Conservation (phyloP, 2,113 vertebrate genomes). For the Sakesphorus luctuosus region DNA sequence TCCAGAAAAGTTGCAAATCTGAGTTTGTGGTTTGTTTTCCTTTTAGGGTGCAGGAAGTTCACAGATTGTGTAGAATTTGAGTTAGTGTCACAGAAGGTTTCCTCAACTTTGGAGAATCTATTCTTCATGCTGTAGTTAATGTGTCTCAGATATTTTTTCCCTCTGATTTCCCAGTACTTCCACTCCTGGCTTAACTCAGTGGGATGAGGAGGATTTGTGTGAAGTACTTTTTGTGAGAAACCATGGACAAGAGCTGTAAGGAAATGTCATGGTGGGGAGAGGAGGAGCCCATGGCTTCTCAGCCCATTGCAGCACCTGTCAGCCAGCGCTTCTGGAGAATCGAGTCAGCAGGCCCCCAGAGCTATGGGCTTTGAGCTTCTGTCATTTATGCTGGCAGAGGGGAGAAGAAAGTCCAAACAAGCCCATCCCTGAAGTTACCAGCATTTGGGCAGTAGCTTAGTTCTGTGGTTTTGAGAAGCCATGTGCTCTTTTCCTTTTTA, state of each 20-base stretch:
- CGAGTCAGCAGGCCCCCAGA: background rate
- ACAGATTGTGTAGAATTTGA: background rate
- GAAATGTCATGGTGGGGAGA: fast-evolving
- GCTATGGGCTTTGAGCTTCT: background rate
- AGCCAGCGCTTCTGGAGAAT: background rate
- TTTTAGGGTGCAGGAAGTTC: background rate
- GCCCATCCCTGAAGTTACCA: background rate
- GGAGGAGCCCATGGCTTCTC: background rate
- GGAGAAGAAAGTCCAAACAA: background rate
- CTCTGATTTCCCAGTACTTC: background rate
- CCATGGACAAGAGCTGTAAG: background rate
- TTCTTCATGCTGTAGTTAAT: background rate
- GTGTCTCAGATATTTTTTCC: background rate
- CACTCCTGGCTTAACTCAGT: background rate
- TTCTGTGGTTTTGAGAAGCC: background rate
- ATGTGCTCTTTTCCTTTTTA: fast-evolving
- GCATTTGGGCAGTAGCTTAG: background rate
- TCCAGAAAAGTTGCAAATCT: background rate
- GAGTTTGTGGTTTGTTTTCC: background rate
- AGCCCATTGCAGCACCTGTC: background rate
- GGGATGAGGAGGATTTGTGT: fast-evolving
- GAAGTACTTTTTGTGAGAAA: background rate
- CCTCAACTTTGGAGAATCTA: background rate
- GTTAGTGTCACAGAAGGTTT: background rate
- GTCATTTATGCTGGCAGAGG: background rate